These are phyloP conservation scores for Belonocnema kinseyi DNA, from an alignment of 1,140 invertebrate genomes.

Conservation along the genomic window DNA sequence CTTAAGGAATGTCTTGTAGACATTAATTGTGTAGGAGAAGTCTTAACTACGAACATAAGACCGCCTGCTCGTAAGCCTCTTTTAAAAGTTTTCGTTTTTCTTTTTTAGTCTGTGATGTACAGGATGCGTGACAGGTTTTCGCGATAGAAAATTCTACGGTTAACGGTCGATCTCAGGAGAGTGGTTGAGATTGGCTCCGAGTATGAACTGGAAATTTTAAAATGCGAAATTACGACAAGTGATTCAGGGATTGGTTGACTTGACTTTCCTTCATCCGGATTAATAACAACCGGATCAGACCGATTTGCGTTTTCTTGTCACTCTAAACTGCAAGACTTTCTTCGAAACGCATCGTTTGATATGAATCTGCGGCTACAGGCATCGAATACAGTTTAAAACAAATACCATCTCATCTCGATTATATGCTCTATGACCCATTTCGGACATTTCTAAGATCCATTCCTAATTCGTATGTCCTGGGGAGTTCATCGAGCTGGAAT, in stretches of 20 bases:
- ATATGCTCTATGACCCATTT: conserved; percentile 53
- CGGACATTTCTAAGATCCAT: conserved; percentile 40
- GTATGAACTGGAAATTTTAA: background rate
- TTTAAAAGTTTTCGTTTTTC: background rate
- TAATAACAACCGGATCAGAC: conserved; percentile 42
- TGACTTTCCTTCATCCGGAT: conserved; percentile 5
- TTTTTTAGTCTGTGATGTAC: background rate
- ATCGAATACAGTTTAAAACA: conserved; percentile 33
- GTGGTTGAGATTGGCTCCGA: conserved; percentile 11
- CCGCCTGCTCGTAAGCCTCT: background rate
- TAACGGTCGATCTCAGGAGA: background rate
- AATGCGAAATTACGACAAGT: conserved; percentile 15
- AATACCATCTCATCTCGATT: conserved; percentile 45
- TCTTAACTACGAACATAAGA: background rate
- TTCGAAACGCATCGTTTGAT: conserved; percentile 45
- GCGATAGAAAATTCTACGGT: background rate
- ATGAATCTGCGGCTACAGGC: conserved; percentile 44
- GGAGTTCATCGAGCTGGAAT: conserved; percentile 16
- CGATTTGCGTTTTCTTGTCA: conserved; percentile 60
- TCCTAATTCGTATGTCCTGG: conserved; percentile 17
- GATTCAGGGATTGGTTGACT: background rate
- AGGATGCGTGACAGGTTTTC: conserved; percentile 5
- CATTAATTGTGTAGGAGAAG: conserved; percentile 6
- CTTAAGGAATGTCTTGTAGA: conserved; percentile 14
- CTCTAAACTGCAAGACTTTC: conserved; percentile 59